Evolutionary conservation across 2,888 invertebrate genomes (phyloP), one percentile per base, ranked within the genome.

Genomic region (Plemyria rubiginata): DNA sequence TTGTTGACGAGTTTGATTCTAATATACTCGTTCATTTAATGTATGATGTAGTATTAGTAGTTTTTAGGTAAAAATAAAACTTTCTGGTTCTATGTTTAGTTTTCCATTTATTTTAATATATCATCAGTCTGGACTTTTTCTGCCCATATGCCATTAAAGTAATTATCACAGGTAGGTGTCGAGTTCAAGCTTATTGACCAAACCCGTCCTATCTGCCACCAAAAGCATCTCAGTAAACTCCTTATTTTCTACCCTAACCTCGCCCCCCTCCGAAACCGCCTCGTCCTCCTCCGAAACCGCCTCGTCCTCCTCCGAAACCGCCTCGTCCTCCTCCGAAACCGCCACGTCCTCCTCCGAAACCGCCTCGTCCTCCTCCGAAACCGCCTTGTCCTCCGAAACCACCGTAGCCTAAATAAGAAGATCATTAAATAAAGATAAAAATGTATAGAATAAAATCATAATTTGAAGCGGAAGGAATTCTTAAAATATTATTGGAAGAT

Each of bases 351-450:
- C n/a, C 40, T 13, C 41, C 41, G 13, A 6, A 41, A 13, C 53
- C 53, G 1, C 41, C 41, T 13, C 5, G 41, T 12, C 6, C 1
- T 13, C 48, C 56, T 4, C 40, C 16, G 3, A 45, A 54, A 11
- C 54, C 45, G 3, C 48, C 48, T 49, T 40, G 55, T 9, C n/a
- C n/a, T n/a, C n/a, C n/a, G 13, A 6, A 41, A 13, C 53, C 53
- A 4, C 41, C 41, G 5, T 13, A 13, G 32, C 32, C 22, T 22
- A 22, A 22, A 22, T 22, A 22, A 22, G 3, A 22, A 22, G n/a
- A n/a, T n/a, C n/a, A n/a, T 2, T 22, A 22, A 2, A 22, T 22
- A 22, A 2, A 22, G 22, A 22, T 2, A 22, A 22, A 22, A 22
- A 22, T 22, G 22, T 22, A 22, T 2, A 3, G 3, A 22, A 22